These are phyloP conservation scores for Agelastica alni DNA, from an alignment of 2,888 invertebrate genomes.

Conservation along the genomic window DNA sequence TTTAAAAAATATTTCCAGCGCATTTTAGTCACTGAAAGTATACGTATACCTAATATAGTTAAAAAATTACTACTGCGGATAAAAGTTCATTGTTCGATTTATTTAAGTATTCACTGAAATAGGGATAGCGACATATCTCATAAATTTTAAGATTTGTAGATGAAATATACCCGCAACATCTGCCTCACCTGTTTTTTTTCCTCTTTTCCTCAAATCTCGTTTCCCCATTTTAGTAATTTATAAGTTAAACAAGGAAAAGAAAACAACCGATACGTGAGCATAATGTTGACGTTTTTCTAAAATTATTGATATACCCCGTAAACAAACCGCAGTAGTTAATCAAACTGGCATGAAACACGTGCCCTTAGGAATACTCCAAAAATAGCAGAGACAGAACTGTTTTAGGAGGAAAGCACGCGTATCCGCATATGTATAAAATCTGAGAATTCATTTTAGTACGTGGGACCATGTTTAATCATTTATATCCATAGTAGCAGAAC, in stretches of 20 bases:
- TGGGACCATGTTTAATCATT: not conserved
- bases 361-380: constrained; percentile 40
- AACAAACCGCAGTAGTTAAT: constrained; percentile 46
- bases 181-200: constrained; percentile 24
- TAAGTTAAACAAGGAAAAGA: constrained; percentile 34
- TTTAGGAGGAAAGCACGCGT: constrained; percentile 44
- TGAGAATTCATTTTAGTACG: constrained; percentile 1
- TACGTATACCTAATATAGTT: no score
- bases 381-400: constrained; percentile 47
- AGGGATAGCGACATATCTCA: no score
- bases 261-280: constrained; percentile 33
- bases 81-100: no score
- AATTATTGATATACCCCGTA: constrained; percentile 46
- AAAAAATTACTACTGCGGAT: no score
- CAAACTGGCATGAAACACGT: constrained; percentile 38
- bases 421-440: constrained; percentile 45
- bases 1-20: no score
- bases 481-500: no score
- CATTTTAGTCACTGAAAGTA: no score
- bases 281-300: constrained; percentile 32
- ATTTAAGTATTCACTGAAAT: no score
- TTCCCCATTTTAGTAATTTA: constrained; percentile 30
- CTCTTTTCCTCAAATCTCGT: constrained; percentile 15
- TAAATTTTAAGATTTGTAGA: constrained; percentile 16
- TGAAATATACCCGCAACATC: constrained; percentile 24